Evolutionary conservation across 2,888 invertebrate species (phyloP).

Genomic region (Orthonychiurus folsomi): DNA sequence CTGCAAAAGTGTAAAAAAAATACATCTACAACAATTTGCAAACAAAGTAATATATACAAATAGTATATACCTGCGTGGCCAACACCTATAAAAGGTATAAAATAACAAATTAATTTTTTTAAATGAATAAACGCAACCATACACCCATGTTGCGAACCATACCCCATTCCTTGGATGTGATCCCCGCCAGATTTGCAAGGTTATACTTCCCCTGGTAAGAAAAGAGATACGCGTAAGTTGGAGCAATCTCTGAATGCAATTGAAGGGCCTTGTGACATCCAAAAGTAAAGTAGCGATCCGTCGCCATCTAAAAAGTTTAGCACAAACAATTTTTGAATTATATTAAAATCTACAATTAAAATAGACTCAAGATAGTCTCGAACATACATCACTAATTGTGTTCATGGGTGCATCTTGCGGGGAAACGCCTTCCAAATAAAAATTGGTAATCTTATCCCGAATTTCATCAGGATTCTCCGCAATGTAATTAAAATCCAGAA

Average conservation of each 20-base stretch:
- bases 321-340: neutral
- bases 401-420: constrained; percentile 18
- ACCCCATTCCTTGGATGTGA: constrained; percentile 34
- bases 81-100: constrained; percentile 11
- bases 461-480: constrained; percentile 12
- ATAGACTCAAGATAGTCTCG: neutral
- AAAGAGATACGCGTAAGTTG: constrained; percentile 33
- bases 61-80: too few relatives aligned
- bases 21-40: too few relatives aligned
- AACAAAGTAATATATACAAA: too few relatives aligned
- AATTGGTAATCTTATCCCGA: constrained; percentile 24
- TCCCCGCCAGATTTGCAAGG: constrained; percentile 32
- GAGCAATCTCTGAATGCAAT: constrained; percentile 35
- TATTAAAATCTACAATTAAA: neutral
- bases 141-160: constrained; percentile 1
- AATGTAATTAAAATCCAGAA: constrained; percentile 24
- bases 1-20: too few relatives aligned
- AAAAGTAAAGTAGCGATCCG: constrained; percentile 30
- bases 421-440: constrained; percentile 24
- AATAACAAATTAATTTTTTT: constrained; percentile 4
- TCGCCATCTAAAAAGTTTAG: constrained; percentile 18
- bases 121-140: neutral
- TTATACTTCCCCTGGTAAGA: constrained; percentile 29
- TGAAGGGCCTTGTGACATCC: constrained; percentile 27
- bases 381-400: constrained; percentile 22